Conservation (phyloP, 2,888 invertebrate genomes). For the Tenthredo scrophulariae region DNA sequence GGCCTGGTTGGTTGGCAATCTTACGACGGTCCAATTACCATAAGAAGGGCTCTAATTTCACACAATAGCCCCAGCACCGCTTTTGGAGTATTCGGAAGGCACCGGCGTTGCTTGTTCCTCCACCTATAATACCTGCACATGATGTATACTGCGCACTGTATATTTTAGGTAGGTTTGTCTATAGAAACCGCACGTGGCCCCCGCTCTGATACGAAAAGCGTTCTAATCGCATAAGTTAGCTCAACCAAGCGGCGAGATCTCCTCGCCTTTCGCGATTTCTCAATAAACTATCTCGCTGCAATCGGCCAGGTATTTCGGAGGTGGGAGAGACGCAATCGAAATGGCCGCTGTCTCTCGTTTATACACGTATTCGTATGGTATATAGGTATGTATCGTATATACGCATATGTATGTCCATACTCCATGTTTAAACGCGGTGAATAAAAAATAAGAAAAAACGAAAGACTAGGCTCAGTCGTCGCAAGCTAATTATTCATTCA, state of each 20-base stretch:
- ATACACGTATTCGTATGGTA: too few relatives aligned
- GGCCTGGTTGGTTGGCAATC: slow-evolving; percentile 70
- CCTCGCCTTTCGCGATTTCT: background rate
- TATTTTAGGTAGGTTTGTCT: background rate
- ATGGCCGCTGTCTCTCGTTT: slow-evolving; percentile 31
- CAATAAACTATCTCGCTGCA: slow-evolving; percentile 30
- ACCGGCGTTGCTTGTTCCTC: slow-evolving; percentile 1
- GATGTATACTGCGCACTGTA: background rate
- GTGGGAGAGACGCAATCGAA: slow-evolving; percentile 27
- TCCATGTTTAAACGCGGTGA: background rate
- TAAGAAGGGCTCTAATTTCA: slow-evolving; percentile 76
- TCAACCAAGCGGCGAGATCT: background rate
- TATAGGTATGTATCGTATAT: too few relatives aligned
- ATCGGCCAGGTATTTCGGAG: background rate
- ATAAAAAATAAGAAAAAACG: background rate
- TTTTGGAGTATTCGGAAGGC: slow-evolving; percentile 53
- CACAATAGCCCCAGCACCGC: slow-evolving; percentile 68
- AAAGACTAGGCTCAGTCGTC: background rate
- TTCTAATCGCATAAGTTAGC: background rate
- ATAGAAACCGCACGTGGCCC: slow-evolving; percentile 23
- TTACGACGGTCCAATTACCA: slow-evolving; percentile 75
- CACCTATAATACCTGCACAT: slow-evolving; percentile 4
- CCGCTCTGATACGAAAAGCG: background rate
- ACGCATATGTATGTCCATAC: background rate
- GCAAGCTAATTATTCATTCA: background rate